Conservation (phyloP, 2,888 invertebrate species). For the Epistrophella euchroma region DNA sequence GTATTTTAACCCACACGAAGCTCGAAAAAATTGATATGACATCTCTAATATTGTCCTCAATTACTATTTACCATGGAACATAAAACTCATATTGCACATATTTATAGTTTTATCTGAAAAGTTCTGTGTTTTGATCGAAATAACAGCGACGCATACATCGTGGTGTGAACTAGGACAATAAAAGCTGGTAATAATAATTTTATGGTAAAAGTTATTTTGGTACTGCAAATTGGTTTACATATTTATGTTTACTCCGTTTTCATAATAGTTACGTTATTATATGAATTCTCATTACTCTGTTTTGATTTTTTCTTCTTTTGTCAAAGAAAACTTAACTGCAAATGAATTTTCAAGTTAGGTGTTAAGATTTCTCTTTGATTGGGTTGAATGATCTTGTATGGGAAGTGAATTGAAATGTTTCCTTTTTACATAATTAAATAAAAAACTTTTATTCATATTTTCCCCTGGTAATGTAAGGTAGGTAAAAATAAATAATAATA, state of each 20-base stretch:
- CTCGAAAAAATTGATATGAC: no score
- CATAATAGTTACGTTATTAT: neutral
- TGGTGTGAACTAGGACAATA: slow-evolving; percentile 74
- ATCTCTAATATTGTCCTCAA: no score
- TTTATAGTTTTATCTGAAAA: neutral
- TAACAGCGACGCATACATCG: slow-evolving; percentile 72
- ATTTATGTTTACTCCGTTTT: slow-evolving; percentile 40
- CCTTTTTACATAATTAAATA: neutral
- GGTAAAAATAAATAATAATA: neutral
- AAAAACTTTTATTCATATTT: neutral
- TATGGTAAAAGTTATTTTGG: neutral
- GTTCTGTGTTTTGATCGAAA: slow-evolving; percentile 36
- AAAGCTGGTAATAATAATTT: neutral
- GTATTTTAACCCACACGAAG: no score
- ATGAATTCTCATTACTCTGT: neutral
- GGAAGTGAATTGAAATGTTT: neutral
- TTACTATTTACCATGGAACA: no score
- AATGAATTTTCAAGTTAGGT: neutral
- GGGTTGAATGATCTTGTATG: neutral
- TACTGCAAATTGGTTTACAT: neutral
- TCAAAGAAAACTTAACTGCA: neutral
- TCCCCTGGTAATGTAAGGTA: neutral
- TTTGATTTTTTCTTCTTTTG: neutral
- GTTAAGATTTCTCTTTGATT: neutral
- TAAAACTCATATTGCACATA: neutral